phyloP scores from a whole-genome alignment of 2,113 vertebrate genomes.

The Rhabdomys dilectus region DNA sequence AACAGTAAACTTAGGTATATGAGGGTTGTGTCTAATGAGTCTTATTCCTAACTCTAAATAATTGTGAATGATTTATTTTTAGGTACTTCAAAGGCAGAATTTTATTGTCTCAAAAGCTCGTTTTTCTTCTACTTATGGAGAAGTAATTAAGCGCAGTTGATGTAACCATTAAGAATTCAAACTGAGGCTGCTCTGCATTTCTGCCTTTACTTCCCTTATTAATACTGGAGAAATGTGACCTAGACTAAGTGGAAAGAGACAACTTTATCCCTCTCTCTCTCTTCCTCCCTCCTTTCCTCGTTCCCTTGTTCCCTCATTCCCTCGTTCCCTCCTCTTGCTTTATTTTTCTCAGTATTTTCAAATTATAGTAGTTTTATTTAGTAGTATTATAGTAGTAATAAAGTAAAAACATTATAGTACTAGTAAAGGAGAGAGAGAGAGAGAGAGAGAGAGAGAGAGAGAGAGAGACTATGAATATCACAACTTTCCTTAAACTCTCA shows the following conservation, averaged over 20 bases:
- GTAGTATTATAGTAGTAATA: no score
- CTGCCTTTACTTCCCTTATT: conserved; percentile 31
- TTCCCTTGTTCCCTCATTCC: no score
- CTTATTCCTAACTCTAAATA: neutral
- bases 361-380: conserved; percentile 58
- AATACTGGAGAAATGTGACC: conserved; percentile 66
- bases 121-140: conserved; percentile 29
- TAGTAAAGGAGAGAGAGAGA: no score
- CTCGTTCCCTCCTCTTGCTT: neutral
- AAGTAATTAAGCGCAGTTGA: conserved; percentile 14
- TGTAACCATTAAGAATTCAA: conserved; percentile 53
- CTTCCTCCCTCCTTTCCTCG: neutral
- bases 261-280: neutral
- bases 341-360: neutral
- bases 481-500: neutral
- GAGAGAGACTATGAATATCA: neutral
- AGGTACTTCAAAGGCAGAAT: conserved; percentile 5
- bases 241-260: conserved; percentile 56
- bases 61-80: conserved; percentile 5
- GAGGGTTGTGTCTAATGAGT: neutral
- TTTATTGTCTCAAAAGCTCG: neutral
- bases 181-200: conserved; percentile 3
- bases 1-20: neutral
- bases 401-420: no score
- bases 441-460: no score